Evolutionary conservation across 1,140 invertebrate genomes (phyloP).

Genomic region (Catajapyx aquilonaris): DNA sequence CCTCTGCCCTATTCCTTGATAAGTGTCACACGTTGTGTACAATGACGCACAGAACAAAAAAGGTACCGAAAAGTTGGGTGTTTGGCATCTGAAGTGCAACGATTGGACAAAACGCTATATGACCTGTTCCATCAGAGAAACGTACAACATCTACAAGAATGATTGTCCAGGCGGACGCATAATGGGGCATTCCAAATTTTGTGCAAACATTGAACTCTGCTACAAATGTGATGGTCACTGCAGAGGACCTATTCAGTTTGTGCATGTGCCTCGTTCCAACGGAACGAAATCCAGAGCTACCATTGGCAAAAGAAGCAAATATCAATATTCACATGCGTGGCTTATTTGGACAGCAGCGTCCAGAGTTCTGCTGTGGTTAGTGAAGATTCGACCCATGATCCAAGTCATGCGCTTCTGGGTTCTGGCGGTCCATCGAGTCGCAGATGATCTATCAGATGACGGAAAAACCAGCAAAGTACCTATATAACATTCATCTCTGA

Average conservation of each 20-base stretch:
- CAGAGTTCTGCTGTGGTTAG: not conserved
- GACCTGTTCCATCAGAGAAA: not conserved
- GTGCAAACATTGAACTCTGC: not conserved
- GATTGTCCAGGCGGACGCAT: not conserved
- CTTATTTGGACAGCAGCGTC: not conserved
- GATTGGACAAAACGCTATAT: conserved; percentile 1
- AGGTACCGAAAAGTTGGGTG: too few species aligned
- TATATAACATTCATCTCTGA: too few species aligned
- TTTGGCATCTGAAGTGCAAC: too few species aligned
- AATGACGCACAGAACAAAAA: too few species aligned
- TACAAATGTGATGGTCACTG: not conserved
- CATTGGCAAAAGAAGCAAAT: not conserved
- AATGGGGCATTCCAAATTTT: not conserved
- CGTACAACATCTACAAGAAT: not conserved
- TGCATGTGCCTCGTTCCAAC: not conserved
- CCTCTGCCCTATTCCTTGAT: too few species aligned
- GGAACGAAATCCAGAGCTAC: not conserved
- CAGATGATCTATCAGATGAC: not conserved
- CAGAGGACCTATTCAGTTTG: not conserved
- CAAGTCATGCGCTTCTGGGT: not conserved
- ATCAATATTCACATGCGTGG: not conserved
- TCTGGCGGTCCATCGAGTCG: not conserved
- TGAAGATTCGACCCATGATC: not conserved
- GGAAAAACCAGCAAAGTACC: not conserved
- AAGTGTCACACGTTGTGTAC: too few species aligned